Conservation (phyloP, 2,113 vertebrate genomes). For the Petrocephalus zakoni region DNA sequence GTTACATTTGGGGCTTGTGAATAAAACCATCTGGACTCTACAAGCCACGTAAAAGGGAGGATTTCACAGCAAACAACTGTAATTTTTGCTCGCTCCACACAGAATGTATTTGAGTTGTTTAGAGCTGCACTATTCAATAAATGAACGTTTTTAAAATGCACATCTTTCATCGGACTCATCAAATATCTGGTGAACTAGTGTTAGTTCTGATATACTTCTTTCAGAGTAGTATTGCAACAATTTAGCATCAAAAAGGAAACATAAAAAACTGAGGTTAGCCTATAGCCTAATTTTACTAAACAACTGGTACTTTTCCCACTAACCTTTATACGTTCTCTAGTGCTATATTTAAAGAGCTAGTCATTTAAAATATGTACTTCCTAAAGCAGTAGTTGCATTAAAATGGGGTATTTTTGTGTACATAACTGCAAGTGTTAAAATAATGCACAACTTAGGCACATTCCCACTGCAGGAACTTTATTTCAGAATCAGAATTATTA, state of each 20-base stretch:
- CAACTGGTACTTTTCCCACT: neutral
- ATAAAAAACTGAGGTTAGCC: neutral
- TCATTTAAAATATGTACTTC: neutral
- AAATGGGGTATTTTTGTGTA: neutral
- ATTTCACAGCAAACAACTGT: neutral
- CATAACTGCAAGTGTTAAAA: neutral
- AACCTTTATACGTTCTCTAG: neutral
- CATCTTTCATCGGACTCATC: neutral
- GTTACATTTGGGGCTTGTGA: neutral
- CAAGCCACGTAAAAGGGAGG: neutral
- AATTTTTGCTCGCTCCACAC: neutral
- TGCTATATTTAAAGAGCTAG: neutral
- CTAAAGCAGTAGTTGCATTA: neutral
- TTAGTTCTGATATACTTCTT: neutral
- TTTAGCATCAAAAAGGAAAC: neutral
- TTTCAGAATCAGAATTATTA: neutral
- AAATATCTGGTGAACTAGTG: neutral
- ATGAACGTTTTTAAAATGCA: neutral
- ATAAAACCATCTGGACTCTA: constrained; percentile 5
- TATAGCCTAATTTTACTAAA: neutral
- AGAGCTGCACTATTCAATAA: neutral
- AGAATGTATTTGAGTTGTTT: neutral
- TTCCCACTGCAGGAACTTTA: neutral
- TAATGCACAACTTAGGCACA: neutral
- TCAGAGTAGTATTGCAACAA: neutral